These are phyloP conservation scores for Odontomachus brunneus DNA, from an alignment of 1,140 invertebrate species.

Conservation along the genomic window DNA sequence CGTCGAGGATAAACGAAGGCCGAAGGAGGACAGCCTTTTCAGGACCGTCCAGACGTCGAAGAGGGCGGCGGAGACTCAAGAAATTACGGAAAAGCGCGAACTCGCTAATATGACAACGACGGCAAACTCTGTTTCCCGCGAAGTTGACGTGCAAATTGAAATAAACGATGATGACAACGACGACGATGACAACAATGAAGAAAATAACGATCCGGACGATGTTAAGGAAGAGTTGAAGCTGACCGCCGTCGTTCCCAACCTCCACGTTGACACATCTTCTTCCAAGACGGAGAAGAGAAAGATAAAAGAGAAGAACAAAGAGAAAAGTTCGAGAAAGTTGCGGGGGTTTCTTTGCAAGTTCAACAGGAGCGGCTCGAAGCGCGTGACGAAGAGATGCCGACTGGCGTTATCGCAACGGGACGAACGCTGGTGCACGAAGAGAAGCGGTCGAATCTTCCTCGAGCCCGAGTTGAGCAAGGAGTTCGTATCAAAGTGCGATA, in stretches of 20 bases:
- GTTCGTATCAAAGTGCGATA: not conserved
- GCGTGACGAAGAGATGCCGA: not conserved
- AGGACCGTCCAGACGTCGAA: not conserved
- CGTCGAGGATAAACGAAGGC: too few relatives aligned
- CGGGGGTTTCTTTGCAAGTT: not conserved
- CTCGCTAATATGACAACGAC: not conserved
- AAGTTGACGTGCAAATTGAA: too few relatives aligned
- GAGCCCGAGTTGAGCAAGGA: not conserved
- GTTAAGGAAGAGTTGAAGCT: too few relatives aligned
- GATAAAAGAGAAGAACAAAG: too few relatives aligned
- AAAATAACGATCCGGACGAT: too few relatives aligned
- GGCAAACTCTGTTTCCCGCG: not conserved
- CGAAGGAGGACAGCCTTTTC: conserved; percentile 6
- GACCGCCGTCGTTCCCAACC: too few relatives aligned
- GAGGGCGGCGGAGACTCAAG: not conserved
- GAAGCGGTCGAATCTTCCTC: not conserved
- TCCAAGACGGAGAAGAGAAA: too few relatives aligned
- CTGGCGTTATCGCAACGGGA: not conserved
- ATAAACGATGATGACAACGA: too few relatives aligned
- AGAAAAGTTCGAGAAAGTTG: too few relatives aligned
- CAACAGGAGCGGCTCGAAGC: not conserved
- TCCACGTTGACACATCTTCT: too few relatives aligned
- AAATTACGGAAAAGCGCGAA: too few relatives aligned
- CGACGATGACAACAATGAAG: too few relatives aligned
- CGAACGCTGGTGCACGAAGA: not conserved